Evolutionary conservation across 2,888 invertebrate species (phyloP), one percentile per base, ranked within the genome.

Genomic region (Caenorhabditis sp.): DNA sequence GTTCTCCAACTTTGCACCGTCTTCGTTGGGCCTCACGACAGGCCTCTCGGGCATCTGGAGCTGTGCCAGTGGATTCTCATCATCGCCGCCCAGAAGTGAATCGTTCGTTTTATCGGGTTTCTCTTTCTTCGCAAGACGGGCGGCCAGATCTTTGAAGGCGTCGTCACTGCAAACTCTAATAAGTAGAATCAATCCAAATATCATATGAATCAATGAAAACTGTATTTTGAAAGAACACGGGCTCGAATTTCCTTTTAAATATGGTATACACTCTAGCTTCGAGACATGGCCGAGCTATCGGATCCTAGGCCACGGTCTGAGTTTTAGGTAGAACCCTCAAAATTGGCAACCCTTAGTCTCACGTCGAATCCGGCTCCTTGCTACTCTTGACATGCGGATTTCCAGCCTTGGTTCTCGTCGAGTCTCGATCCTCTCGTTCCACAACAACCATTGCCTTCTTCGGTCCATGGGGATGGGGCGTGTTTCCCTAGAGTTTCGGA

Each of bases 1-100:
- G 28, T 79, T 63, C 26, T 38, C 70, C 10, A 79, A 22, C 31
- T 63, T 72, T 8, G 64, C 58, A 0, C 70, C 70, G n/a, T 70
- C 79, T 10, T 63, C n/a, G 8, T 61, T 41, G 7, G 47, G 41
- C 8, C 63, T 56, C 4, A 79, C 79, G 0, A 64, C 64, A 0
- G 79, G 79, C 19, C 79, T 41, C 22, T 79, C 79, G 38, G 79
- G 79, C 79, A 79, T 79, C 14, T 64, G 56, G 35, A 79, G 49
- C n/a, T 63, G 58, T 16, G 70, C 79, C 22, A 79, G 24, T 10
- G 79, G 79, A 12, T 79, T 79, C 41, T 79, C 63, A 49, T 79
- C 79, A 49, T 79, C 77, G 19, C 64, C 66, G 10, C 56, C 70
- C 2, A 79, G 16, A 31, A 79, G 54, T 3, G 79, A 79, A n/a